These are phyloP conservation scores for Pluvianellus socialis DNA, from an alignment of 2,113 vertebrate species.

Conservation along the genomic window DNA sequence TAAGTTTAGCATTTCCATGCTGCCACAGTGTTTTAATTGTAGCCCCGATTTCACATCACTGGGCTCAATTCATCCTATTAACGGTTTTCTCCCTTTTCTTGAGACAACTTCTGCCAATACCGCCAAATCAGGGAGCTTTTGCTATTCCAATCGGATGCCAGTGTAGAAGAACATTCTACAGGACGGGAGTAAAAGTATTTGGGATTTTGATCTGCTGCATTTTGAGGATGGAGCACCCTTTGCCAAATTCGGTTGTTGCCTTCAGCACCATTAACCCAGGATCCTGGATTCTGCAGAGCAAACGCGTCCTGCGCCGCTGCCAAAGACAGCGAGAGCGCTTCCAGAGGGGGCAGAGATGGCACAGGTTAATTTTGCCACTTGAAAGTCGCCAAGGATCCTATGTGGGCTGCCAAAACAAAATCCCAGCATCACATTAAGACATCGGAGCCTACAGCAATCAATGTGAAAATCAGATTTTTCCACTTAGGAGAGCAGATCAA, in stretches of 20 bases:
- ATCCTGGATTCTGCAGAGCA: not conserved
- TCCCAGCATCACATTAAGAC: not conserved
- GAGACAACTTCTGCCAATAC: not conserved
- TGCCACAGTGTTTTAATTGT: not conserved
- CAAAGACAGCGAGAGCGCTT: not conserved
- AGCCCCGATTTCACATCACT: not conserved
- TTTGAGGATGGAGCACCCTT: not conserved
- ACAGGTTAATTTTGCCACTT: not conserved
- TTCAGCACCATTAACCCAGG: not conserved
- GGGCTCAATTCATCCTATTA: not conserved
- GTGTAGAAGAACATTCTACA: not conserved
- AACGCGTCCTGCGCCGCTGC: not conserved
- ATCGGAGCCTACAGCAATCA: not conserved
- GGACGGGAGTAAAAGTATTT: rapidly evolving
- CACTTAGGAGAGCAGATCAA: not conserved
- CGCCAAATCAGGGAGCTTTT: not conserved
- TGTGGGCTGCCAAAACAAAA: not conserved
- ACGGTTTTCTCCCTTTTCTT: not conserved
- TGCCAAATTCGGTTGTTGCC: not conserved
- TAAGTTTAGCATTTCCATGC: slow-evolving; percentile 28
- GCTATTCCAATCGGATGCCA: not conserved
- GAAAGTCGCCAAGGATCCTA: not conserved
- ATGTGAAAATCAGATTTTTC: not conserved
- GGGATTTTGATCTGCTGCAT: not conserved
- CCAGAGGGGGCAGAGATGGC: not conserved